Evolutionary conservation across 2,797 vertebrate genomes (phyloP).

Genomic region (Lacerta bilineata): DNA sequence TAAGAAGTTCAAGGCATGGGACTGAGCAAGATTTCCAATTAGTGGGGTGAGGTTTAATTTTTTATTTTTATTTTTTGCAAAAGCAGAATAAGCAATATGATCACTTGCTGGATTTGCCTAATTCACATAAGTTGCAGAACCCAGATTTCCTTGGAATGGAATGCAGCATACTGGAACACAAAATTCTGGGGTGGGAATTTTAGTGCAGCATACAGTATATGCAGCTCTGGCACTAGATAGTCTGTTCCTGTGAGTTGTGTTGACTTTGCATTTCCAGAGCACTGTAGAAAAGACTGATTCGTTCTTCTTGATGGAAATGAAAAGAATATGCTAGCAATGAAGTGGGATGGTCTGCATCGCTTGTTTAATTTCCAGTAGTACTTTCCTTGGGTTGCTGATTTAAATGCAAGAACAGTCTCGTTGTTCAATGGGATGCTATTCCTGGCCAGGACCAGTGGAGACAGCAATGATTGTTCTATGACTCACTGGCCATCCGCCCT

Average conservation of each 20-base stretch:
- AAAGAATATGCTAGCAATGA: neutral
- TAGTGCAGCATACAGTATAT: neutral
- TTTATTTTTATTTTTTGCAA: neutral
- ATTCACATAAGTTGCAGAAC: neutral
- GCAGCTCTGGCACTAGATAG: neutral
- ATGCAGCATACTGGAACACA: neutral
- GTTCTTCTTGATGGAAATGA: conserved; percentile 19
- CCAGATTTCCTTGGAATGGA: neutral
- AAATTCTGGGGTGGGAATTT: neutral
- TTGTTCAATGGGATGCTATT: conserved; percentile 48
- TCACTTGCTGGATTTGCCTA: neutral
- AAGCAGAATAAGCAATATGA: neutral
- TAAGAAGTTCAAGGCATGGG: neutral
- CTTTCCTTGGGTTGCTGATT: conserved; percentile 10
- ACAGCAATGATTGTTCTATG: conserved; percentile 61
- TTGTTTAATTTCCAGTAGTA: conserved; percentile 38
- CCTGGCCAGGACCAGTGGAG: conserved; percentile 49
- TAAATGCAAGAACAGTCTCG: conserved; percentile 43
- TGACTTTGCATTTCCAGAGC: neutral
- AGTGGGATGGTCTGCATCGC: conserved; percentile 14
- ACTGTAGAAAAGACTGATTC: neutral
- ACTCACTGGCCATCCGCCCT: conserved; percentile 58
- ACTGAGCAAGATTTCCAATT: neutral
- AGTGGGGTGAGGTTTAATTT: neutral
- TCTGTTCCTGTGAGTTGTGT: neutral